Evolutionary conservation across 2,113 vertebrate species (phyloP), one percentile per base, ranked within the genome.

Genomic region (Malurus elegans): DNA sequence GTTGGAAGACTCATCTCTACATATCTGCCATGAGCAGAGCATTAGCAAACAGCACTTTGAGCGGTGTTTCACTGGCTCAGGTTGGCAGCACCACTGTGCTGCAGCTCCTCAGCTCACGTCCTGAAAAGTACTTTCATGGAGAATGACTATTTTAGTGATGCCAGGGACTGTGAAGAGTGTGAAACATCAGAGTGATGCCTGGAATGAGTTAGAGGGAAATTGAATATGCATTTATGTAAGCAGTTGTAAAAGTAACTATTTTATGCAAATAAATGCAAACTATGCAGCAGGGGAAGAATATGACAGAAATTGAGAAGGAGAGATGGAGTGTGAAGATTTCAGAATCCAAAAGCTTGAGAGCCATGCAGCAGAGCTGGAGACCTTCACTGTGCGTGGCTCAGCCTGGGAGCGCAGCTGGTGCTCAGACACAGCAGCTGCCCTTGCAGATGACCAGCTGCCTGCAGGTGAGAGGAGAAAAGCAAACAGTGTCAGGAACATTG

Each of bases 261-360:
- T 89, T 70, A 81, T 78, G 72, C 72, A 80, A 88, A 96, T 86
- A 66, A 64, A 91, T 72, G 54, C 71, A 79, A 91, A 75, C 57
- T 51, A 28, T 48, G 45, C n/a, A 80, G 31, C 54, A 94, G 54
- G 44, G 54, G 48, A 40, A 83, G 67, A 57, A 62, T 78, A 15
- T 36, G 48, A 57, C 18, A 87, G 61, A 84, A 81, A 74, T 2
- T 26, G 32, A 62, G 45, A 38, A 62, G 50, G 47, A 82, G 38
- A 66, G 21, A 36, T 8, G 50, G 11, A 80, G 29, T 36, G 24
- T n/a, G 47, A 83, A 65, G 36, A 81, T 12, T 13, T 78, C 13
- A 32, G 53, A 38, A 3, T 44, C 18, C 40, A 76, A 34, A 75
- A 62, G 7, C 10, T n/a, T 42, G 28, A 83, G 40, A 79, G 29